Percentiles rank a stretch among this genome's conserved stretches.
These are phyloP conservation scores for Microcebus tavaratra DNA, from an alignment of 2,113 vertebrate genomes.

Conservation along the genomic window DNA sequence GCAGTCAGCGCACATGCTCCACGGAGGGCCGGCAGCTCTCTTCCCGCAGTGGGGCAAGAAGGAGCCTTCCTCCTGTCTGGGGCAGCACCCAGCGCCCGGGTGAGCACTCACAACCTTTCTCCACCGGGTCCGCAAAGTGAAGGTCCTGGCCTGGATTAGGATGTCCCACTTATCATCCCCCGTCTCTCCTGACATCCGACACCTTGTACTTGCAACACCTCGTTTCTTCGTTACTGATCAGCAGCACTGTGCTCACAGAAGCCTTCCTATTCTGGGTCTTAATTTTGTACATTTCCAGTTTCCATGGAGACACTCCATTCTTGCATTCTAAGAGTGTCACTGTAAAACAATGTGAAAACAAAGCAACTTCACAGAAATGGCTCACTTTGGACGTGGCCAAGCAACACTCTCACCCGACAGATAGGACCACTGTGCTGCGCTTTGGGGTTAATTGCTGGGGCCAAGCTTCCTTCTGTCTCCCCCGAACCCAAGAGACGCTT, in stretches of 20 bases:
- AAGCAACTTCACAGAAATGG: conserved; percentile 69
- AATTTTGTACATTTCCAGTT: conserved; percentile 81
- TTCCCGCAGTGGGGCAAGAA: neutral
- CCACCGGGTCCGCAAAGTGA: neutral
- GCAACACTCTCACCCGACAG: conserved; percentile 38
- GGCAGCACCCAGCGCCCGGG: neutral
- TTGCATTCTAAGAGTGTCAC: conserved; percentile 71
- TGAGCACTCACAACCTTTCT: neutral
- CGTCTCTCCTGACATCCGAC: neutral
- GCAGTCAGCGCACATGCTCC: neutral
- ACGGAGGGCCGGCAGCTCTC: neutral
- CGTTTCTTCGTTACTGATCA: conserved; percentile 62
- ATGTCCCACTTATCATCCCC: neutral
- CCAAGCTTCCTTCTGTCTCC: conserved; percentile 40
- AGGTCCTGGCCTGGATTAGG: conserved; percentile 9
- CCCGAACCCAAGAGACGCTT: neutral
- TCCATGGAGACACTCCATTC: conserved; percentile 83
- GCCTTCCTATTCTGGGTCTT: conserved; percentile 63
- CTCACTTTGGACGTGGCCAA: conserved; percentile 51
- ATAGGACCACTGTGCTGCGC: neutral
- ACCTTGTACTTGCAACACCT: neutral
- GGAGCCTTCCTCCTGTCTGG: neutral
- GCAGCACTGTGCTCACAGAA: conserved; percentile 50
- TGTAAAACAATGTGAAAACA: conserved; percentile 78
- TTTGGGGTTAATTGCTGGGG: conserved; percentile 66